Conservation (phyloP, 1,140 invertebrate species). For the Pogonomyrmex barbatus region DNA sequence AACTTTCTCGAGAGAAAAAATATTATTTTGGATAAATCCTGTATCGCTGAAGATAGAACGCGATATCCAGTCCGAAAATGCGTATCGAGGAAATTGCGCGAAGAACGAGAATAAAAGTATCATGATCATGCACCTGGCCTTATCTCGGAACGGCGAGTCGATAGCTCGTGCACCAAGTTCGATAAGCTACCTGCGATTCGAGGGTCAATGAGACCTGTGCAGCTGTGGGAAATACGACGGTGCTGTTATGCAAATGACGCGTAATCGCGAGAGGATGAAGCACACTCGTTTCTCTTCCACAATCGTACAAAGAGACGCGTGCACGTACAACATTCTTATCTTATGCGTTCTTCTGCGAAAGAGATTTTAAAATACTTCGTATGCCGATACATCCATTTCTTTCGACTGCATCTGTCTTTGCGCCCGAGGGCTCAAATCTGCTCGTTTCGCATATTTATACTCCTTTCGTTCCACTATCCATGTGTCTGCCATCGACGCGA, state of each 20-base stretch:
- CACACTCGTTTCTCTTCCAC: neutral
- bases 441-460: neutral
- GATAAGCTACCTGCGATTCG: constrained; percentile 53
- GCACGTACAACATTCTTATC: neutral
- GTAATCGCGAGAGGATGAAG: neutral
- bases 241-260: neutral
- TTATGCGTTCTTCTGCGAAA: neutral
- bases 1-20: too few relatives aligned
- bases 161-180: constrained; percentile 5
- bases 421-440: neutral
- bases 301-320: neutral
- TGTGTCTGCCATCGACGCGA: neutral
- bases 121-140: neutral
- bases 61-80: too few relatives aligned
- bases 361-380: neutral
- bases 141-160: constrained; percentile 25
- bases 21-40: too few relatives aligned
- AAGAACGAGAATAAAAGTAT: neutral
- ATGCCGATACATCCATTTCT: neutral
- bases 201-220: neutral
- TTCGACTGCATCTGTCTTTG: neutral
- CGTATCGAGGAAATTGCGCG: neutral
- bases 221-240: neutral
- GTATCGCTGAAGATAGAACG: neutral
- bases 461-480: neutral